A percentile compares a stretch with the other conserved stretches of the same genome.
Conservation (phyloP, 2,113 vertebrate species). For the Struthio camelus region DNA sequence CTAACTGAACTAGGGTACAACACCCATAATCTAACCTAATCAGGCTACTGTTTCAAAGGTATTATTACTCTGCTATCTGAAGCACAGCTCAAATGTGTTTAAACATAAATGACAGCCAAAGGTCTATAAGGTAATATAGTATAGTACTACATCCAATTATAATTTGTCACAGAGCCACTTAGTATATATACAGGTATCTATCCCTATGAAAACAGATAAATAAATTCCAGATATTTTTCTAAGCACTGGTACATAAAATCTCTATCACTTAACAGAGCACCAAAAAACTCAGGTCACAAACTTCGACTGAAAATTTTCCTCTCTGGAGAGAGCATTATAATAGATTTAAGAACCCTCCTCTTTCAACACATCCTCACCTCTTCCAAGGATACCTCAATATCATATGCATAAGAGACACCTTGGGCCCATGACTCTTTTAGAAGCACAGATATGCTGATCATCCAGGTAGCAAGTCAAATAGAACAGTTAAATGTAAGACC, state of each 20-base stretch:
- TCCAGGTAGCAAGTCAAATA: background rate
- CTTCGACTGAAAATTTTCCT: background rate
- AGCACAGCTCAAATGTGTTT: background rate
- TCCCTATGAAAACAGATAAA: background rate
- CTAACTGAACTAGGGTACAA: background rate
- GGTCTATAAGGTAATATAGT: background rate
- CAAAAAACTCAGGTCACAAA: background rate
- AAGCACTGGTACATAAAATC: background rate
- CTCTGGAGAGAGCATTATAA: background rate
- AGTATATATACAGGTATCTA: background rate
- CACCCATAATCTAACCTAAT: background rate
- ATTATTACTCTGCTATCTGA: background rate
- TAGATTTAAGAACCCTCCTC: background rate
- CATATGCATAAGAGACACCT: background rate
- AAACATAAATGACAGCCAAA: background rate
- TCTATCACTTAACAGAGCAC: background rate
- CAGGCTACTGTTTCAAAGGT: background rate
- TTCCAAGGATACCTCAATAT: background rate
- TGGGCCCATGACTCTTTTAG: background rate
- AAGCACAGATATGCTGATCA: background rate
- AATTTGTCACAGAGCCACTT: background rate
- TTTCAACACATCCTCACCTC: background rate
- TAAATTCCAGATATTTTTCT: background rate
- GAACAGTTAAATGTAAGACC: background rate
- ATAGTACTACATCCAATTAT: background rate